These are phyloP conservation scores for Malurus melanocephalus DNA, from an alignment of 2,113 vertebrate genomes.

Conservation along the genomic window DNA sequence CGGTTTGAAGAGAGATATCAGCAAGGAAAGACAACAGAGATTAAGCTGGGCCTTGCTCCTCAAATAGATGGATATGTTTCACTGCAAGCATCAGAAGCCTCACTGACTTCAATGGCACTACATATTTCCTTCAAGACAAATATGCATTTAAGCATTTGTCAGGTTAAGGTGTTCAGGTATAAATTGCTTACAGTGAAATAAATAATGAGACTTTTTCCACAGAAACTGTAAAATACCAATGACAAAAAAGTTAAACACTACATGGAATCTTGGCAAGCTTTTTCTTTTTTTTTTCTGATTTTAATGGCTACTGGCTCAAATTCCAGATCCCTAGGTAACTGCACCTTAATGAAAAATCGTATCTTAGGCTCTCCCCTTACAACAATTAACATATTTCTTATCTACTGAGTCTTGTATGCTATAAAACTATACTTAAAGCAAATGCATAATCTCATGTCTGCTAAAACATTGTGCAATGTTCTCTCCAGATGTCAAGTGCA, in stretches of 20 bases:
- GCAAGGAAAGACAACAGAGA: background rate
- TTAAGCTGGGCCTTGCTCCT: background rate
- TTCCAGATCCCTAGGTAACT: background rate
- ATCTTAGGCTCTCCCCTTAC: background rate
- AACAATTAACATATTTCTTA: background rate
- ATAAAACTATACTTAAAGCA: background rate
- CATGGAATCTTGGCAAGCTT: background rate
- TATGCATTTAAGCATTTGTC: background rate
- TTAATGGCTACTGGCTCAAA: background rate
- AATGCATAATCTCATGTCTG: background rate
- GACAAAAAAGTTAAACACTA: background rate
- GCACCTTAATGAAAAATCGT: background rate
- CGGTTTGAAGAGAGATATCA: background rate
- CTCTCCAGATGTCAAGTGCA: conserved; percentile 42
- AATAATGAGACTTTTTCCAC: background rate
- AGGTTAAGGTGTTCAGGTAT: background rate
- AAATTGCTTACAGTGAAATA: background rate
- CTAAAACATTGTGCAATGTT: conserved; percentile 16
- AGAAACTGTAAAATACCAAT: background rate
- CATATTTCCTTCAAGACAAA: background rate
- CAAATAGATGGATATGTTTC: background rate
- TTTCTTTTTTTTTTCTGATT: background rate
- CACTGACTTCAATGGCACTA: background rate
- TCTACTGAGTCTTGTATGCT: background rate
- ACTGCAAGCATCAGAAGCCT: background rate